A percentile compares a stretch with the other conserved stretches of the same genome.
These are phyloP conservation scores for Dendroctonus valens DNA, from an alignment of 1,140 invertebrate species.

Conservation along the genomic window DNA sequence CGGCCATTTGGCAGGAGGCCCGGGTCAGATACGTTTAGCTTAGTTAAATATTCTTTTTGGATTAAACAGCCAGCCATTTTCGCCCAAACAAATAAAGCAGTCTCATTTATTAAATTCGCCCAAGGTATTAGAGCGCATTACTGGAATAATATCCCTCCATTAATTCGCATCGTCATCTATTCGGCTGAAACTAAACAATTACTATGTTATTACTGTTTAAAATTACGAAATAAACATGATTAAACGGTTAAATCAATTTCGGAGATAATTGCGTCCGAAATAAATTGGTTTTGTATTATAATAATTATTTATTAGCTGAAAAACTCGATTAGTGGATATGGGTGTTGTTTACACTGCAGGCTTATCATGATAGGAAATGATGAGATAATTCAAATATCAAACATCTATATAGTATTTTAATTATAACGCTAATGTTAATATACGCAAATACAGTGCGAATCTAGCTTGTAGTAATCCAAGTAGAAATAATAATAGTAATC, in stretches of 20 bases:
- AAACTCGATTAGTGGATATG: no score
- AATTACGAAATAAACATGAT: conserved; percentile 10
- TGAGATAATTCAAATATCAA: no score
- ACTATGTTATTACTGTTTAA: conserved; percentile 4
- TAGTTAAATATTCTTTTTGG: conserved; percentile 22
- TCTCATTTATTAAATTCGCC: neutral
- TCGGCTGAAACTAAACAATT: conserved; percentile 1
- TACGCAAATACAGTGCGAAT: no score
- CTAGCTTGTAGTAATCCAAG: no score
- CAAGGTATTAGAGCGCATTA: neutral
- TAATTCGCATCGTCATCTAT: neutral
- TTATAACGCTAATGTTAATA: no score
- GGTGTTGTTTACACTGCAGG: no score
- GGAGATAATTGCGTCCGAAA: neutral
- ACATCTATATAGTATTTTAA: no score
- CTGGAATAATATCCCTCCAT: neutral
- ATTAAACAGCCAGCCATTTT: neutral
- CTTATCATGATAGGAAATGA: no score
- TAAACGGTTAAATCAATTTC: conserved; percentile 8
- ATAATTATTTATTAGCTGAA: no score
- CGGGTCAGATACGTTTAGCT: conserved; percentile 11
- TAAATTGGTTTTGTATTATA: neutral
- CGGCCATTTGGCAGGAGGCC: conserved; percentile 1
- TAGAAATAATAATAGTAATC: no score
- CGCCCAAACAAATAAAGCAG: neutral